Conservation (phyloP, 2,113 vertebrate genomes). For the Myrmecophaga tridactyla region DNA sequence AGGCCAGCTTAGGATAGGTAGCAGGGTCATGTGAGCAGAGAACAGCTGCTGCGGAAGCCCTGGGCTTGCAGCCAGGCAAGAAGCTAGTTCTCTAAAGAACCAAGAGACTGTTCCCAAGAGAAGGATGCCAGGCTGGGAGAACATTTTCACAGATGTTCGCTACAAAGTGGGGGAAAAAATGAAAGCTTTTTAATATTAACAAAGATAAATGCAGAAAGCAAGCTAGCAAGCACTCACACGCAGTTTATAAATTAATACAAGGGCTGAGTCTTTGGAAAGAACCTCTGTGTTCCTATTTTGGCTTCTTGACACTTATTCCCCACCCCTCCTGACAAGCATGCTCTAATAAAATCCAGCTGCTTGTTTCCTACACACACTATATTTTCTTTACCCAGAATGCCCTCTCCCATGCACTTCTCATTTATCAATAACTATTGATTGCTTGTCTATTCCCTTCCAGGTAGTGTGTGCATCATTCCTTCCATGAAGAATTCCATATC, state of each 20-base stretch:
- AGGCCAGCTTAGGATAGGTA: neutral
- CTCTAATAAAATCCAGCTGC: neutral
- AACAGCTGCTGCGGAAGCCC: neutral
- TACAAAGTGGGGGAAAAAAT: too few species aligned
- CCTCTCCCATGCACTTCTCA: neutral
- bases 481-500: neutral
- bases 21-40: neutral
- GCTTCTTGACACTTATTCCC: neutral
- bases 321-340: accelerated
- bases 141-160: neutral
- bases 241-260: neutral
- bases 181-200: neutral
- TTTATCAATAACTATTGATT: neutral
- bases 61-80: neutral
- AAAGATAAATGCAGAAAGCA: neutral
- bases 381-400: neutral
- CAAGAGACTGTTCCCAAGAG: neutral
- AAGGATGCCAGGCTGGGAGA: neutral
- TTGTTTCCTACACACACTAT: neutral
- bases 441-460: neutral
- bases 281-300: neutral
- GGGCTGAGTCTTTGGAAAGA: neutral
- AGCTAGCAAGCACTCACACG: neutral
- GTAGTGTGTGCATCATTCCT: accelerated
- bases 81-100: neutral